Evolutionary conservation across 1,140 invertebrate species (phyloP).

Genomic region (Drosophila persimilis): DNA sequence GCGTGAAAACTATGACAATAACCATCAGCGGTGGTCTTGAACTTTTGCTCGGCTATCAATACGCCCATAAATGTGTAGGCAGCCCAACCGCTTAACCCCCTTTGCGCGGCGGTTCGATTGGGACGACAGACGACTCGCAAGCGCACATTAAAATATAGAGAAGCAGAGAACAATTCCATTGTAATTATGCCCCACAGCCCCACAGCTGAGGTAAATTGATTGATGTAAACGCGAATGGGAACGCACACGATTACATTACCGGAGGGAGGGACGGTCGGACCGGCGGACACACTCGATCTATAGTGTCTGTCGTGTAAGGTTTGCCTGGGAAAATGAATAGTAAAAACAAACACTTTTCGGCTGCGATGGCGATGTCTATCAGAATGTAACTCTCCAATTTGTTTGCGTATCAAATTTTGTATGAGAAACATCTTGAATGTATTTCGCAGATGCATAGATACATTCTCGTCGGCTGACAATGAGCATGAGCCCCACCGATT

Average conservation of each 20-base stretch:
- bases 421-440: conserved; percentile 48
- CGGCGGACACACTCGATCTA: no score
- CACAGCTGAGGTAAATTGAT: conserved; percentile 52
- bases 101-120: not conserved
- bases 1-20: conserved; percentile 66
- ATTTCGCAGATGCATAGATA: conserved; percentile 19
- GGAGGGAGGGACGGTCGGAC: not conserved
- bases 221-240: conserved; percentile 52
- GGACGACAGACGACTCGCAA: conserved; percentile 12
- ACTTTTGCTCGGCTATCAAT: conserved; percentile 46
- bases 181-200: conserved; percentile 49
- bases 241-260: not conserved
- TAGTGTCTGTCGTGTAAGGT: conserved; percentile 8
- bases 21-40: conserved; percentile 66
- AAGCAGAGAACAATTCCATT: conserved; percentile 46
- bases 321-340: conserved; percentile 43
- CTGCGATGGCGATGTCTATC: conserved; percentile 41
- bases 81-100: conserved; percentile 45
- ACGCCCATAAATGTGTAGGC: conserved; percentile 42
- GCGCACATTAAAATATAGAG: conserved; percentile 36
- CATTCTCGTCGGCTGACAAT: conserved; percentile 43
- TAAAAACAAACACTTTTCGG: conserved; percentile 48
- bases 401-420: conserved; percentile 26
- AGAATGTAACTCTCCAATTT: conserved; percentile 37
- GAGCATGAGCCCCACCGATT: conserved; percentile 25